Percentiles rank a stretch among this genome's conserved stretches.
Evolutionary conservation across 2,888 invertebrate genomes (phyloP).

Genomic region (Phengaris arion): DNA sequence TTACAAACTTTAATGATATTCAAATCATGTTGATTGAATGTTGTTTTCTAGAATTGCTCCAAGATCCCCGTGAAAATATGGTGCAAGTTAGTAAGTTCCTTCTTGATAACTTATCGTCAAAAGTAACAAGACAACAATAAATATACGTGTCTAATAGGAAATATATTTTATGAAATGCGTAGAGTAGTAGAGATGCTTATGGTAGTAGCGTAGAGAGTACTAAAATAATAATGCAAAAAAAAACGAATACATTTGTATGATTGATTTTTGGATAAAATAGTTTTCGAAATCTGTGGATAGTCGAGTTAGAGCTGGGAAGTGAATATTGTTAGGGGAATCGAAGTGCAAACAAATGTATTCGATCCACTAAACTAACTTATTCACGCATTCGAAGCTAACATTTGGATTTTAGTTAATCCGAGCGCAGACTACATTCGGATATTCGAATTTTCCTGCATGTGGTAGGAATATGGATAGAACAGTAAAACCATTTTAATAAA

Average conservation of each 20-base stretch:
- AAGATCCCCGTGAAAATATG: not conserved
- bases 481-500: constrained; percentile 11
- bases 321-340: constrained; percentile 11
- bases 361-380: constrained; percentile 15
- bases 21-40: no score
- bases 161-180: not conserved
- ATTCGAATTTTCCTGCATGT: not conserved
- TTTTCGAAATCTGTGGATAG: constrained; percentile 1
- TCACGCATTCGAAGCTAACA: constrained; percentile 16
- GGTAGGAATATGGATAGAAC: not conserved
- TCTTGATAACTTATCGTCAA: not conserved
- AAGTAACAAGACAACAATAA: not conserved
- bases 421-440: constrained; percentile 1
- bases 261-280: constrained; percentile 16
- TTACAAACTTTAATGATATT: no score
- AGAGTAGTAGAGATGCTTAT: no score
- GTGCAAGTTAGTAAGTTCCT: not conserved
- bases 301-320: constrained; percentile 11
- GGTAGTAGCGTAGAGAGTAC: not conserved
- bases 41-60: not conserved
- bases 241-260: not conserved
- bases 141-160: not conserved
- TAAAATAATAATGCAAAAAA: not conserved
- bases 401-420: constrained; percentile 21
- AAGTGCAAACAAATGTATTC: constrained; percentile 19